A percentile compares a stretch with the other conserved stretches of the same genome.
Conservation (phyloP, 2,797 vertebrate genomes). For the Lagodon rhomboides region DNA sequence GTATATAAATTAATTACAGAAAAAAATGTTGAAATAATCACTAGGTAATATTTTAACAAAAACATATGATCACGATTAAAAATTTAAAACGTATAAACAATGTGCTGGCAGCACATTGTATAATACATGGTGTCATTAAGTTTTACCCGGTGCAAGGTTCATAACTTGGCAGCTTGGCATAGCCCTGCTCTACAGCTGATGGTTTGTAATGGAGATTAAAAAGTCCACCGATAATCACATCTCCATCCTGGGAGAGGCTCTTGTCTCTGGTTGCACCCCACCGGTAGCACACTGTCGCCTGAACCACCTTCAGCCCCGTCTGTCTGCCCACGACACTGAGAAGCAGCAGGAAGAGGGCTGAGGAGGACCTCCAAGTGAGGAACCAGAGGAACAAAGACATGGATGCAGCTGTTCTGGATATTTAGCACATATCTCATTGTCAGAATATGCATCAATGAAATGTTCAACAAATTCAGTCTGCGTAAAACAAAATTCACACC, state of each 20-base stretch:
- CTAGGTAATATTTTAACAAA: neutral
- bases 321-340: constrained; percentile 33
- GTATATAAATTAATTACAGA: too few relatives aligned
- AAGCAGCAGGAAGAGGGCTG: constrained; percentile 45
- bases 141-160: constrained; percentile 76
- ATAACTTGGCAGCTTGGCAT: constrained; percentile 59
- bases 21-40: too few relatives aligned
- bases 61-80: too few relatives aligned
- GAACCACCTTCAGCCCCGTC: constrained; percentile 21
- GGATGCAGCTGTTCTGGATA: constrained; percentile 35
- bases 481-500: constrained; percentile 7
- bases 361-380: constrained; percentile 5
- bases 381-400: constrained; percentile 53
- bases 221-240: constrained; percentile 81
- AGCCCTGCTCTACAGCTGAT: constrained; percentile 57
- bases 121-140: neutral
- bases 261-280: constrained; percentile 51
- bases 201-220: constrained; percentile 73
- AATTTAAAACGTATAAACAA: neutral
- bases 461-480: neutral
- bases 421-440: neutral
- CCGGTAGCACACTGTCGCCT: constrained; percentile 50
- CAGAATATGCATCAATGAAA: neutral
- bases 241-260: constrained; percentile 77
- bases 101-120: neutral